phyloP scores from a whole-genome alignment of 1,140 invertebrate species.

The Drosophila azteca region DNA sequence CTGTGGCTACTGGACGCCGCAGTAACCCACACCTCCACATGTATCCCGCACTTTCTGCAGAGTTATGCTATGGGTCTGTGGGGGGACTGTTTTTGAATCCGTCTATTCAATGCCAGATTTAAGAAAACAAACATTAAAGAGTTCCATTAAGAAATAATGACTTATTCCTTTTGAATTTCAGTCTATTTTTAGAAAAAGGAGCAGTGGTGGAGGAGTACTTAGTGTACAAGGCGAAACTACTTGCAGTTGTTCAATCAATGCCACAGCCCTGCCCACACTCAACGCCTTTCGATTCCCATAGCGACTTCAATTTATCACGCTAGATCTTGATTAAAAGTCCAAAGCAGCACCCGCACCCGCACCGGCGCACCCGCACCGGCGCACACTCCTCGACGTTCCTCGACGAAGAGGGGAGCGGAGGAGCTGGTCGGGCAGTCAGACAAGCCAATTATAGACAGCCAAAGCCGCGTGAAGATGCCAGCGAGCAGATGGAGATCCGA shows the following conservation, averaged over 20 bases:
- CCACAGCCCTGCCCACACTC: conserved; percentile 2
- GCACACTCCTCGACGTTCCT: conserved; percentile 19
- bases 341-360: background rate
- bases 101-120: no score
- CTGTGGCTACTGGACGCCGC: no score
- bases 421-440: conserved; percentile 39
- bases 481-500: conserved; percentile 55
- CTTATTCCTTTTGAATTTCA: no score
- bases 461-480: conserved; percentile 74
- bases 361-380: conserved; percentile 53
- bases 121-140: no score
- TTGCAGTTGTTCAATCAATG: conserved; percentile 22
- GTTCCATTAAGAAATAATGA: no score
- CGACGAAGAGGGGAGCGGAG: background rate
- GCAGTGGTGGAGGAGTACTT: no score
- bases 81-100: no score
- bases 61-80: no score
- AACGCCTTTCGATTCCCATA: conserved; percentile 47
- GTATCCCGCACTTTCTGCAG: no score
- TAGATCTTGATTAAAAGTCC: conserved; percentile 73
- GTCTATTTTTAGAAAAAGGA: no score
- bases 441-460: conserved; percentile 76
- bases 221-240: no score
- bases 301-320: conserved; percentile 63
- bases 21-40: no score